These are phyloP conservation scores for Acestrorhynchus altus DNA, from an alignment of 2,797 vertebrate genomes.

Conservation along the genomic window DNA sequence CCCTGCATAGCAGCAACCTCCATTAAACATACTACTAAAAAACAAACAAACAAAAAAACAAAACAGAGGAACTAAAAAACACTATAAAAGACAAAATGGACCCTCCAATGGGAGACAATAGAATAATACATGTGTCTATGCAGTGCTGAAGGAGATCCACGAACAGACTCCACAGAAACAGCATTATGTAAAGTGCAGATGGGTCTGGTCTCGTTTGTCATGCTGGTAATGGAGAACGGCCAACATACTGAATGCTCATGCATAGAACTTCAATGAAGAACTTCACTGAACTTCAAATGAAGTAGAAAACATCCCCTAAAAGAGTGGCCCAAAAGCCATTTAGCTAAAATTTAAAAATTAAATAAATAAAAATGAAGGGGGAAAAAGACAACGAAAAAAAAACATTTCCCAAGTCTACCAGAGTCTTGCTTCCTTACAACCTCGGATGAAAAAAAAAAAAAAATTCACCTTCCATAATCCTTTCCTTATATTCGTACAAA, in stretches of 20 bases:
- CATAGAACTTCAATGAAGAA: slow-evolving; percentile 69
- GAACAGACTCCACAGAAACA: slow-evolving; percentile 57
- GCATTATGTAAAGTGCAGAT: slow-evolving; percentile 54
- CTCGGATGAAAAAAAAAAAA: background rate
- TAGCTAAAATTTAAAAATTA: slow-evolving; percentile 68
- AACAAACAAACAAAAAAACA: slow-evolving; percentile 18
- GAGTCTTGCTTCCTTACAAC: slow-evolving; percentile 12
- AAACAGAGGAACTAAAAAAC: slow-evolving; percentile 44
- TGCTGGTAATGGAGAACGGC: slow-evolving; percentile 39
- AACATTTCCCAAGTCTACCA: slow-evolving; percentile 45
- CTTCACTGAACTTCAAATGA: slow-evolving; percentile 37
- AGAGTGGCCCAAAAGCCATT: slow-evolving; percentile 55
- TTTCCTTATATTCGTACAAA: slow-evolving; percentile 21
- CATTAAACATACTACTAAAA: slow-evolving; percentile 1
- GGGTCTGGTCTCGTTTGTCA: slow-evolving; percentile 43
- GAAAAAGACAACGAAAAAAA: slow-evolving; percentile 71
- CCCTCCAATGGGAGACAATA: slow-evolving; percentile 27
- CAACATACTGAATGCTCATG: slow-evolving; percentile 70
- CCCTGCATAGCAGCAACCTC: slow-evolving; percentile 40
- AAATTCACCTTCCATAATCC: slow-evolving; percentile 27
- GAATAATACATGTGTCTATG: slow-evolving; percentile 49
- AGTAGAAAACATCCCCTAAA: slow-evolving; percentile 54
- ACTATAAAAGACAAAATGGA: slow-evolving; percentile 50
- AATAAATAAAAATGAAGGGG: slow-evolving; percentile 71
- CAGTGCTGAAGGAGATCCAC: slow-evolving; percentile 49